Evolutionary conservation across 2,797 vertebrate species (phyloP).

Genomic region (Limosa lapponica): DNA sequence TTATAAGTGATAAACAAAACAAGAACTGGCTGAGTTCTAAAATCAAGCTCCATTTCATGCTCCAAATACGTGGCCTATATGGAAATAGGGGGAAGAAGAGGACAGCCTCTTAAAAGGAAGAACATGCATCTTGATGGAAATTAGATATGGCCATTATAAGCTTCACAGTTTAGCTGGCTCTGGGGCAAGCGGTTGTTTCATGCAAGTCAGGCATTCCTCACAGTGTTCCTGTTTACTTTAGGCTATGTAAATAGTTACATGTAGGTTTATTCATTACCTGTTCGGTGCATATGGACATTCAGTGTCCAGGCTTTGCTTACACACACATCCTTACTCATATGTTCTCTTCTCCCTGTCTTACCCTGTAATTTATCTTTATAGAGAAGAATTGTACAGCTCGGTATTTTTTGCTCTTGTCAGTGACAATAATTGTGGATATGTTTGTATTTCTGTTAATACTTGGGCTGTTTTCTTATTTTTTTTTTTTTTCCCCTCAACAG

Average conservation of each 20-base stretch:
- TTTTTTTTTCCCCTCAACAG: conserved; percentile 73
- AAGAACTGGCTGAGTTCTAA: neutral
- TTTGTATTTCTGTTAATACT: conserved; percentile 15
- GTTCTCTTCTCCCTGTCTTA: neutral
- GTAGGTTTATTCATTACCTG: neutral
- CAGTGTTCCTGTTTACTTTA: neutral
- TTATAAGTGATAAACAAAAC: neutral
- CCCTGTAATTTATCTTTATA: neutral
- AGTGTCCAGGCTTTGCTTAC: neutral
- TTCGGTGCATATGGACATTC: neutral
- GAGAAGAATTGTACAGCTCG: neutral
- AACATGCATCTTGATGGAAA: neutral
- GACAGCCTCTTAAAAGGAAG: neutral
- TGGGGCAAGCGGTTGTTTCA: neutral
- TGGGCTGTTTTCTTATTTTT: neutral
- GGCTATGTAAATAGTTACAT: neutral
- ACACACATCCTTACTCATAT: neutral
- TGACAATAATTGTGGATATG: neutral
- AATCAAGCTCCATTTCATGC: neutral
- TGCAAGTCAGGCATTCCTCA: neutral
- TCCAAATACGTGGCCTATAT: neutral
- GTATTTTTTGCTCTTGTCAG: neutral
- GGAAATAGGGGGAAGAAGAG: neutral
- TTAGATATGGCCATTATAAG: rapidly evolving
- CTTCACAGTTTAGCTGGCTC: neutral